Evolutionary conservation across 30 jellyfish, hydroid and myxozoan genomes (phyloP).

Genomic region (Mastigias papua): DNA sequence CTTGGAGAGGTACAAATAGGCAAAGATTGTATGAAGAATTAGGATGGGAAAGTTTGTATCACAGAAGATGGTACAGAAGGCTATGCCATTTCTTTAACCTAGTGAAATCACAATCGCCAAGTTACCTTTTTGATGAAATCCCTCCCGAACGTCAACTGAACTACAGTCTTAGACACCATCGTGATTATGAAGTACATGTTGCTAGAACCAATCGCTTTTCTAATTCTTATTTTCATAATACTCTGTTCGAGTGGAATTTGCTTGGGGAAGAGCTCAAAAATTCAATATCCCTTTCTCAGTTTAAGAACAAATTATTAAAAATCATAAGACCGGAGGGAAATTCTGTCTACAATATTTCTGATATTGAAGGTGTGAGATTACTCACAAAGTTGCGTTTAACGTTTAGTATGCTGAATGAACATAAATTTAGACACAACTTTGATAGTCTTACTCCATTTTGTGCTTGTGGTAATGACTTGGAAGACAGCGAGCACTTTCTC

Average conservation of each 20-base stretch:
- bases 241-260: conserved; percentile 17
- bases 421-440: not conserved
- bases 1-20: conserved; percentile 27
- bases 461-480: not conserved
- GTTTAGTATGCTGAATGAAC: not conserved
- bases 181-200: conserved; percentile 1
- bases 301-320: not conserved
- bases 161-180: conserved; percentile 1
- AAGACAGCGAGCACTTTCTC: not conserved
- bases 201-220: conserved; percentile 13
- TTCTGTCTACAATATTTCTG: not conserved
- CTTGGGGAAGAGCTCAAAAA: not conserved
- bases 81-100: conserved; percentile 28
- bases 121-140: conserved; percentile 20
- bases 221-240: not conserved
- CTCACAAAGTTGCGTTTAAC: not conserved
- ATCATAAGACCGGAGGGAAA: not conserved
- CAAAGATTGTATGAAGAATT: conserved; percentile 17
- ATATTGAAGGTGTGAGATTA: not conserved
- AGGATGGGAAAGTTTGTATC: conserved; percentile 42
- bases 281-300: not conserved
- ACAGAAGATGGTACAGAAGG: conserved; percentile 47
- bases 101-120: conserved; percentile 19
- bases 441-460: not conserved
- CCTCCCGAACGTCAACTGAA: conserved; percentile 22